Conservation (phyloP, 2,113 vertebrate genomes). For the Laticauda colubrina region DNA sequence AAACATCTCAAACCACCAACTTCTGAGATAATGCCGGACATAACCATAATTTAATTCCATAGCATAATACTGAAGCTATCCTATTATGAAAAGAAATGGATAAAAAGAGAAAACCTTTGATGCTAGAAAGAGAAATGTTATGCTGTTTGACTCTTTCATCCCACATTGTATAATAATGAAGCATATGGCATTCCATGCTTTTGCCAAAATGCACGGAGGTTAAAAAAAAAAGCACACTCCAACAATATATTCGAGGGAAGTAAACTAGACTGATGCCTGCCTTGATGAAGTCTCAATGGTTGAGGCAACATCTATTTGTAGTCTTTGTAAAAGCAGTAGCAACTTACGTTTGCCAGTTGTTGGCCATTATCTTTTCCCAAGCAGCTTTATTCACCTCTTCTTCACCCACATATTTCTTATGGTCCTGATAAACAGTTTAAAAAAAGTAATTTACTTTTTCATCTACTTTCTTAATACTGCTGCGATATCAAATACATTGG, state of each 20-base stretch:
- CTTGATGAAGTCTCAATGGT: not conserved
- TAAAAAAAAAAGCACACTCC: not conserved
- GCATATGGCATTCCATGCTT: not conserved
- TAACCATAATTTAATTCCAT: not conserved
- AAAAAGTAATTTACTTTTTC: not conserved
- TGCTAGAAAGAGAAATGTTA: not conserved
- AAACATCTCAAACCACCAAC: not conserved
- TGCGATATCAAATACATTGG: not conserved
- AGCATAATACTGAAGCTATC: not conserved
- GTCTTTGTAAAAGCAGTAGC: not conserved
- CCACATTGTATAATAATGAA: not conserved
- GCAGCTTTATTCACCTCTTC: conserved; percentile 83
- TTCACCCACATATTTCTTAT: conserved; percentile 87
- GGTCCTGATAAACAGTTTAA: conserved; percentile 77
- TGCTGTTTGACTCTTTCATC: not conserved
- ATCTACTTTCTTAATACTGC: not conserved
- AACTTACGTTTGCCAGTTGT: conserved; percentile 85
- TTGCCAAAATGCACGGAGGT: not conserved
- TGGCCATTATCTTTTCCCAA: conserved; percentile 91
- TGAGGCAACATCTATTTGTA: not conserved
- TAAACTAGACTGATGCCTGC: not conserved
- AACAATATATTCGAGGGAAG: too few relatives aligned
- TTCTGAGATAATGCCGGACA: not conserved
- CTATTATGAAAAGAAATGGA: not conserved
- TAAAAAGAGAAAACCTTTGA: not conserved